phyloP scores from a whole-genome alignment of 2,113 vertebrate species.

The Narcine bancroftii region DNA sequence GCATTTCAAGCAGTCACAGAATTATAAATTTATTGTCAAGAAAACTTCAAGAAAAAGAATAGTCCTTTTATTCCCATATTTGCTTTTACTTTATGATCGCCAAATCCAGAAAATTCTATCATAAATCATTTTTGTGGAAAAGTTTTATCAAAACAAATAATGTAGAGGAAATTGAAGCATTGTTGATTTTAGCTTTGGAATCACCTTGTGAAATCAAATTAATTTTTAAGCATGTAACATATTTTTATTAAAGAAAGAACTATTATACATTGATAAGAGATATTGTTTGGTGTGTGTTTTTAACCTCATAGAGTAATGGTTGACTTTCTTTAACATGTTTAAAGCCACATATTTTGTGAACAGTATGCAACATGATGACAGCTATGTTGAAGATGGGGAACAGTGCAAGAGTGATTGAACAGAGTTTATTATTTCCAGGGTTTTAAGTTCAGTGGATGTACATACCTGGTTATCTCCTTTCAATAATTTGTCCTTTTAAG shows the following conservation, averaged over 20 bases:
- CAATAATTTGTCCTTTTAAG: conserved; percentile 11
- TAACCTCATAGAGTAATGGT: not conserved
- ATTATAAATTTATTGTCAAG: not conserved
- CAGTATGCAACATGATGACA: not conserved
- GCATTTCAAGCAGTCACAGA: not conserved
- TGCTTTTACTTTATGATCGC: not conserved
- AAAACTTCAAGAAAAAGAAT: conserved; percentile 9
- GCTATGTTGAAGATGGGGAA: not conserved
- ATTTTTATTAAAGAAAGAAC: not conserved
- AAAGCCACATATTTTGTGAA: not conserved
- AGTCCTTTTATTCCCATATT: not conserved
- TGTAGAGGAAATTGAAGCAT: conserved; percentile 10
- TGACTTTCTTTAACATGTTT: not conserved
- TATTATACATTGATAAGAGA: not conserved
- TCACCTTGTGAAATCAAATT: not conserved
- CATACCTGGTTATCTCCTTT: not conserved
- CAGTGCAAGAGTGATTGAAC: not conserved
- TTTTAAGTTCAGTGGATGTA: not conserved
- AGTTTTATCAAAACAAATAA: not conserved
- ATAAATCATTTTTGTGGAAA: not conserved
- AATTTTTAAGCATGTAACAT: not conserved
- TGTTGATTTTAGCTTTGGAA: not conserved
- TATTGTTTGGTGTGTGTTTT: not conserved
- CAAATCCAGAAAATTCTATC: not conserved
- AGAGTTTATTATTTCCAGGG: conserved; percentile 16